Conservation (phyloP, 2,888 invertebrate genomes). For the Pristionchus japonicus region DNA sequence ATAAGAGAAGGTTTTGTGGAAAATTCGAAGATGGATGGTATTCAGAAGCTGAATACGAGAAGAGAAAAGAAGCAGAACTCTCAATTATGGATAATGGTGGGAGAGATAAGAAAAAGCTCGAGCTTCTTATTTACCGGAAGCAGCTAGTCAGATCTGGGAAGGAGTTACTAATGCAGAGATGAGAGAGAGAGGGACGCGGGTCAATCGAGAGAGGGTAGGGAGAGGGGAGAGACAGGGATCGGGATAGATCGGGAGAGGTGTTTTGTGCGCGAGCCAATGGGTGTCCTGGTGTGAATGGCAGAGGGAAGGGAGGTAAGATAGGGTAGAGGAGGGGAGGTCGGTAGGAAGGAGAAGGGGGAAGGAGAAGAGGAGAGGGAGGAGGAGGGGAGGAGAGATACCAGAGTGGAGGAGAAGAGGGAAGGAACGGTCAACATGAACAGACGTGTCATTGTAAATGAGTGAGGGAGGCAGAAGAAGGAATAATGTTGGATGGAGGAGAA, state of each 20-base stretch:
- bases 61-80: not conserved
- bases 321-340: constrained; percentile 1
- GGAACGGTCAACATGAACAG: constrained; percentile 30
- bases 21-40: not conserved
- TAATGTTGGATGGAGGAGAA: not conserved
- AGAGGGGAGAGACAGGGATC: not conserved
- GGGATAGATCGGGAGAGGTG: not conserved
- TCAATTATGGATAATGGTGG: constrained; percentile 11
- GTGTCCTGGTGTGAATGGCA: constrained; percentile 36
- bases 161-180: constrained; percentile 19
- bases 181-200: not conserved
- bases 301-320: not conserved
- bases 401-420: constrained; percentile 47
- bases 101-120: not conserved
- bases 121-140: not conserved
- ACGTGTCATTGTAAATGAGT: constrained; percentile 34
- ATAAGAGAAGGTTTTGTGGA: constrained; percentile 5
- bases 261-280: constrained; percentile 26
- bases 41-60: not conserved
- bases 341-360: not conserved
- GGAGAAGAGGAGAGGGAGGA: not conserved
- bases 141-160: not conserved
- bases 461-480: constrained; percentile 2
- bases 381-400: constrained; percentile 30
- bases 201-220: not conserved